Conservation (phyloP, 2,113 vertebrate species). For the Shinisaurus crocodilurus region DNA sequence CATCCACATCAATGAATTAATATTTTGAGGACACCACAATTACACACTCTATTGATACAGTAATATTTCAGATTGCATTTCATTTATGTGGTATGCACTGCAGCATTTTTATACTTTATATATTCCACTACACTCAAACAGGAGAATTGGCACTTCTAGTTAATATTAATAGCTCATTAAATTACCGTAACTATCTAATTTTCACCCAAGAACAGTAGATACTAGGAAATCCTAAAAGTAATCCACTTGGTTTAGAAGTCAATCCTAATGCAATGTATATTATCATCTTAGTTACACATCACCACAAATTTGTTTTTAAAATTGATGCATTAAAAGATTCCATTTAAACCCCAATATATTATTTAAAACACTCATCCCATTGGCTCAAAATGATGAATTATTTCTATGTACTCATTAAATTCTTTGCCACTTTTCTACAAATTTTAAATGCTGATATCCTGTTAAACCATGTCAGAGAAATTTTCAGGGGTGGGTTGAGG, state of each 20-base stretch:
- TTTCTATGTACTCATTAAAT: constrained; percentile 62
- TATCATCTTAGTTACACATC: constrained; percentile 68
- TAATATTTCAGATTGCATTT: constrained; percentile 43
- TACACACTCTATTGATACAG: constrained; percentile 25
- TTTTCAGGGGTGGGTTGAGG: background rate
- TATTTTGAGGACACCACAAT: constrained; percentile 20
- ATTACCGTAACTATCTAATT: constrained; percentile 68
- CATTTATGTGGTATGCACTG: constrained; percentile 32
- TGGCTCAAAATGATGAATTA: constrained; percentile 72
- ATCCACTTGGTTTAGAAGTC: constrained; percentile 66
- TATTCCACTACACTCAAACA: constrained; percentile 54
- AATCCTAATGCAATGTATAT: constrained; percentile 65
- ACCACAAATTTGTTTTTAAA: constrained; percentile 73
- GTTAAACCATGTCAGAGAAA: constrained; percentile 41
- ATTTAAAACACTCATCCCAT: constrained; percentile 69
- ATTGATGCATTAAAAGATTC: constrained; percentile 73
- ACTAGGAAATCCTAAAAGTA: constrained; percentile 53
- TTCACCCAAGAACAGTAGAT: constrained; percentile 54
- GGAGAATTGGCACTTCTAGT: constrained; percentile 63
- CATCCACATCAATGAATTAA: background rate
- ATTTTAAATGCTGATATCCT: constrained; percentile 50
- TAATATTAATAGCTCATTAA: constrained; percentile 82
- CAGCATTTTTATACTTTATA: constrained; percentile 44
- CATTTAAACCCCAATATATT: constrained; percentile 77
- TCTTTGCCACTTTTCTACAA: constrained; percentile 14